A percentile compares a stretch with the other conserved stretches of the same genome.
phyloP scores from a whole-genome alignment of 1,140 invertebrate species.

The Drosophila lacteicornis region DNA sequence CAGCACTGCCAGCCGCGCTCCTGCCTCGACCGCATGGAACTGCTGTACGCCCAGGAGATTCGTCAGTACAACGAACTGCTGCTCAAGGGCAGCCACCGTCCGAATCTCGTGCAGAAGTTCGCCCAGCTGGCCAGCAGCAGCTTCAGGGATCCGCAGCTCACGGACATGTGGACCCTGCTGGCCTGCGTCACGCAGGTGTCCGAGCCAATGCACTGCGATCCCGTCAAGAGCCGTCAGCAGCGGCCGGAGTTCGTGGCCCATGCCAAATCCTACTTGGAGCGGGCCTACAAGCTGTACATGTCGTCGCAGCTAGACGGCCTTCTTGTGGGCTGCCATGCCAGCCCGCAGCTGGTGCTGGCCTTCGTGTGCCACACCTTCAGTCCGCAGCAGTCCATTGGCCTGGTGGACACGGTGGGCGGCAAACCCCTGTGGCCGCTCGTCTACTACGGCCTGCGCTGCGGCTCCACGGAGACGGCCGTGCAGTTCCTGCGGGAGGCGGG shows the following conservation, averaged over 20 bases:
- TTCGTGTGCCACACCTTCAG: slow-evolving; percentile 90
- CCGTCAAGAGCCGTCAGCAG: slow-evolving; percentile 89
- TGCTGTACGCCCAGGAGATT: slow-evolving; percentile 94
- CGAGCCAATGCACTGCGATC: slow-evolving; percentile 88
- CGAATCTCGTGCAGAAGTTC: slow-evolving; percentile 92
- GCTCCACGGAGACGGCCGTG: slow-evolving; percentile 93
- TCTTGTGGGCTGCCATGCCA: slow-evolving; percentile 89
- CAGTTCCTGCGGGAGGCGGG: slow-evolving; percentile 90
- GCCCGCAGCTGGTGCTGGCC: slow-evolving; percentile 92
- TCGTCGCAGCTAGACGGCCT: slow-evolving; percentile 84
- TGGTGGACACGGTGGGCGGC: slow-evolving; percentile 92
- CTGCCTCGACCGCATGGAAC: slow-evolving; percentile 87
- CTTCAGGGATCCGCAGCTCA: slow-evolving; percentile 93
- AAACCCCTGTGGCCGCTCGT: slow-evolving; percentile 93
- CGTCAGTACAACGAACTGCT: slow-evolving; percentile 93
- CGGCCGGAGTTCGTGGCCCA: slow-evolving; percentile 89
- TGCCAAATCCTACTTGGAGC: slow-evolving; percentile 93
- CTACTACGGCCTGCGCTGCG: slow-evolving; percentile 96
- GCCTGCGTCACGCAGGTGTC: slow-evolving; percentile 54
- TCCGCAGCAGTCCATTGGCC: slow-evolving; percentile 86
- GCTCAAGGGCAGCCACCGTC: slow-evolving; percentile 89
- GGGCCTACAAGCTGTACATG: slow-evolving; percentile 94
- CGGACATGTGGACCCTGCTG: slow-evolving; percentile 95
- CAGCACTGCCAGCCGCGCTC: slow-evolving; percentile 84
- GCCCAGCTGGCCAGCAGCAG: slow-evolving; percentile 89